These are phyloP conservation scores for Opisthograptis luteolata DNA, from an alignment of 2,888 invertebrate species.

Conservation along the genomic window DNA sequence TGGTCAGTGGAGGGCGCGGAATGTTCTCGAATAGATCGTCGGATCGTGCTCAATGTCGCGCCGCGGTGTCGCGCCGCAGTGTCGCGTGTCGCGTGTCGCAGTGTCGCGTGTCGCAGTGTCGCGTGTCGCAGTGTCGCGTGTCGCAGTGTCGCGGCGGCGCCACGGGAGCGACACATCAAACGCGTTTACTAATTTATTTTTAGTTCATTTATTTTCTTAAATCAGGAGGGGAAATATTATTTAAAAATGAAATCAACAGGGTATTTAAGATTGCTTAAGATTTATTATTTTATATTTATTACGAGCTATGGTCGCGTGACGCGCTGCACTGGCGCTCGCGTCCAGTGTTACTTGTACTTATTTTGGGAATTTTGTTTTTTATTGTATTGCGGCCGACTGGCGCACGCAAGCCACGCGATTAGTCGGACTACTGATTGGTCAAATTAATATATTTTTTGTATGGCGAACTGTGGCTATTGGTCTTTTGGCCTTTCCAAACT, in stretches of 20 bases:
- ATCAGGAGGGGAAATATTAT: conserved; percentile 60
- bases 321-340: conserved; percentile 53
- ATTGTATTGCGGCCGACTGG: conserved; percentile 30
- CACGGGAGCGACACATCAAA: no score
- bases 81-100: conserved; percentile 1
- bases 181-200: conserved; percentile 32
- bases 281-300: conserved; percentile 81
- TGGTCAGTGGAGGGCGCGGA: conserved; percentile 34
- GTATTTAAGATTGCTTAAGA: conserved; percentile 84
- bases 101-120: no score
- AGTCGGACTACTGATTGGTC: no score
- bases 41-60: conserved; percentile 40
- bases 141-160: no score
- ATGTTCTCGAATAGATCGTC: conserved; percentile 28
- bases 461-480: no score
- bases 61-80: no score
- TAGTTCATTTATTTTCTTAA: conserved; percentile 45
- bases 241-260: conserved; percentile 81
- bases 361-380: conserved; percentile 37
- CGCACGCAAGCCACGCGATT: conserved; percentile 22
- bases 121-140: no score
- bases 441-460: no score
- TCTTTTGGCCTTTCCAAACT: no score
- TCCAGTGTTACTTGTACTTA: conserved; percentile 60
- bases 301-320: conserved; percentile 54